Evolutionary conservation across 1,140 invertebrate genomes (phyloP), one percentile per base, ranked within the genome.

Genomic region (Euwallacea fornicatus): DNA sequence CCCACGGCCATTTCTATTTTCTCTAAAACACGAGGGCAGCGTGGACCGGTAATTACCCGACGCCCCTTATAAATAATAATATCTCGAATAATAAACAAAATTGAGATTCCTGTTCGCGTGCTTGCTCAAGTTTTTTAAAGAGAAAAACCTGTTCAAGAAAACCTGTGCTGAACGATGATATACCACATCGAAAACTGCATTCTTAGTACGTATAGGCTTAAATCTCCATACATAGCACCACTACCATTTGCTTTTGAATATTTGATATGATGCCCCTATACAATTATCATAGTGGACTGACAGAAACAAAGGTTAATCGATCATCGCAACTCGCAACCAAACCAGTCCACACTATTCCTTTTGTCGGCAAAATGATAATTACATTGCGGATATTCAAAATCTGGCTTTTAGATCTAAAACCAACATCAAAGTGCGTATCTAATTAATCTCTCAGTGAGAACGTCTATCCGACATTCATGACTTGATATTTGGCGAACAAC

Each of bases 101-200:
- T 65, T 53, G 46, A 65, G 43, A 65, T 65, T 65, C 63, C 50
- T 65, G 63, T 65, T 65, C 46, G 63, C 63, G 50, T 65, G 63
- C 63, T 47, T 65, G 33, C 11, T 54, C n/a, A 13, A 10, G 63
- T 50, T 65, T 65, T 65, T 65, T 65, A 50, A 15, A 13, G 43
- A 11, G 54, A 65, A 65, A 65, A 65, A 65, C 63, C 63, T 65
- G 63, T 65, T 65, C 41, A 65, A 65, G 63, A 65, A 47, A 65
- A 65, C 46, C 63, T 47, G 63, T 50, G 63, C 42, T 63, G 33
- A 33, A 56, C 15, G 58, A 60, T 21, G 21, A 42, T 60, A 65
- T 65, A 54, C 63, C 63, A 54, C 42, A 50, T 54, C 54, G 46
- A 65, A 65, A 65, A 65, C 63, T 50, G 46, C 63, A 42, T 53